phyloP scores from a whole-genome alignment of 2,888 invertebrate genomes.

The Chrysolina oricalcia region DNA sequence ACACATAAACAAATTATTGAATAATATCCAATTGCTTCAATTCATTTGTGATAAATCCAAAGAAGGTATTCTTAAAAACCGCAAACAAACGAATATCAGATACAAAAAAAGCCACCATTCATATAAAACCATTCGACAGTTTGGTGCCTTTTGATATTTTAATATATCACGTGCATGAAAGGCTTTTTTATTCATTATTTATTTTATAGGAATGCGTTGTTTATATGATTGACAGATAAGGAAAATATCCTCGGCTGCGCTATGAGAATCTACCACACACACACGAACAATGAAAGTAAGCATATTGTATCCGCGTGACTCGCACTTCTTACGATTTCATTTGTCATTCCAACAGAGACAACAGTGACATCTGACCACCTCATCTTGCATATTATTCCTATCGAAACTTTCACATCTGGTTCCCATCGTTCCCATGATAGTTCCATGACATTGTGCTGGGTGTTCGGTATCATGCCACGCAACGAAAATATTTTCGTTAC shows the following conservation, averaged over 20 bases:
- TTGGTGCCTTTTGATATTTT: conserved; percentile 35
- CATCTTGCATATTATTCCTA: conserved; percentile 65
- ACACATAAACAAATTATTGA: too few relatives aligned
- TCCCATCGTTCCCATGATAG: conserved; percentile 63
- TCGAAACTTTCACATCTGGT: conserved; percentile 56
- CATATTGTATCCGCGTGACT: conserved; percentile 66
- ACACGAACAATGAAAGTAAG: conserved; percentile 51
- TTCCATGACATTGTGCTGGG: conserved; percentile 32
- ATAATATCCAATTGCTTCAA: too few relatives aligned
- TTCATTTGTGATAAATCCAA: too few relatives aligned
- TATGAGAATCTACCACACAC: conserved; percentile 53
- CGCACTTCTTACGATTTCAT: conserved; percentile 69
- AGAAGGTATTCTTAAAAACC: too few relatives aligned
- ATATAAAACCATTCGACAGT: conserved; percentile 25
- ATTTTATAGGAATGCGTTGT: conserved; percentile 53
- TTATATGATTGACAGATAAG: conserved; percentile 59
- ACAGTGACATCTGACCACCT: conserved; percentile 71
- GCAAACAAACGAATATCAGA: background rate
- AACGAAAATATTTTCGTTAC: conserved; percentile 44
- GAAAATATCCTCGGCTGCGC: conserved; percentile 49
- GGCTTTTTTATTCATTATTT: conserved; percentile 51
- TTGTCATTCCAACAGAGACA: conserved; percentile 69
- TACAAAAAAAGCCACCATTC: background rate
- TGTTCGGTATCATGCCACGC: conserved; percentile 35
- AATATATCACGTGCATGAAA: conserved; percentile 42